Evolutionary conservation across 2,113 vertebrate genomes (phyloP).

Genomic region (Amphiprion ocellaris): DNA sequence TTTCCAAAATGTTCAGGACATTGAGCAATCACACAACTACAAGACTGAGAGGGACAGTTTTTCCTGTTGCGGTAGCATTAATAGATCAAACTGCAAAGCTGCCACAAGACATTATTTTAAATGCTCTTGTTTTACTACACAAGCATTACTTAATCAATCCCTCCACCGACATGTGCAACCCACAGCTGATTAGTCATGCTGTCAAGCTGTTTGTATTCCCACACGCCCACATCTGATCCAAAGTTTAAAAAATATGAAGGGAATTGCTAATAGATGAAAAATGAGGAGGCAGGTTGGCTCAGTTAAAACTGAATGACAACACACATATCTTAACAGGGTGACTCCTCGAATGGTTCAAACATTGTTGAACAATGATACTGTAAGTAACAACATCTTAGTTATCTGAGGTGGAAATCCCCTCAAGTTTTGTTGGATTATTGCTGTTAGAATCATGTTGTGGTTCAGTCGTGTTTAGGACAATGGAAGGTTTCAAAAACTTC

Average conservation of each 20-base stretch:
- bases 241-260: neutral
- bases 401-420: conserved; percentile 10
- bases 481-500: no score
- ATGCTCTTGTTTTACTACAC: neutral
- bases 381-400: neutral
- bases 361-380: no score
- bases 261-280: neutral
- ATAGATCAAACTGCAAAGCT: conserved; percentile 7
- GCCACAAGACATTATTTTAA: neutral
- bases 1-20: neutral
- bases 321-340: neutral
- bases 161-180: conserved; percentile 5
- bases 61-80: neutral
- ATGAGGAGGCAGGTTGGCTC: neutral
- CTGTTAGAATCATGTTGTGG: neutral
- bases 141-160: conserved; percentile 16
- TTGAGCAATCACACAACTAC: neutral
- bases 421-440: neutral
- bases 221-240: conserved; percentile 6
- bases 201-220: neutral
- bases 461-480: no score
- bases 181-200: conserved; percentile 40
- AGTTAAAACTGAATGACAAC: no score
- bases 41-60: neutral
- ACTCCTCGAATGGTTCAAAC: no score